Conservation (phyloP, 2,113 vertebrate genomes). For the Pionites leucogaster region DNA sequence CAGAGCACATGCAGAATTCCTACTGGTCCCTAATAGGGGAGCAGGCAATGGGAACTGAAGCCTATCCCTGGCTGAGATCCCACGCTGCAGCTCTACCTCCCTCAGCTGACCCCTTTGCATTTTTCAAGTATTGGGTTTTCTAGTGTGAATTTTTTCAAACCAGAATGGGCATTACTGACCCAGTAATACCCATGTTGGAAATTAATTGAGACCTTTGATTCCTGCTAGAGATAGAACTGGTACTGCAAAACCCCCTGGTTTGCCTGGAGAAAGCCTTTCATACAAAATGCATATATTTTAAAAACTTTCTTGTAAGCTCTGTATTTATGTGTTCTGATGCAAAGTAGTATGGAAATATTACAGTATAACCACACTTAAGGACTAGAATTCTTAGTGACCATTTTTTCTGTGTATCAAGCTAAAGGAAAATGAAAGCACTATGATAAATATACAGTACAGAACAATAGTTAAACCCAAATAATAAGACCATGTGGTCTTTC, state of each 20-base stretch:
- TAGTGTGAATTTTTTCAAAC: background rate
- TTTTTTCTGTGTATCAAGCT: background rate
- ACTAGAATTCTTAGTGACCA: background rate
- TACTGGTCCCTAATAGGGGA: background rate
- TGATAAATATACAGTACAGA: background rate
- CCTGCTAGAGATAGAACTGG: background rate
- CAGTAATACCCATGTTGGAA: background rate
- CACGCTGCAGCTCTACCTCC: rapidly evolving
- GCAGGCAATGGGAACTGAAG: background rate
- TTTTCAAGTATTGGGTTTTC: background rate
- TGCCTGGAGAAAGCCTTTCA: background rate
- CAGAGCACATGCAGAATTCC: background rate
- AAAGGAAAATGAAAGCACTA: background rate
- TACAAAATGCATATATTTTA: background rate
- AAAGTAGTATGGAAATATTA: background rate
- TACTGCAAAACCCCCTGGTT: background rate
- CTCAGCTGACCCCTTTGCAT: background rate
- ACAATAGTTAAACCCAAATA: background rate
- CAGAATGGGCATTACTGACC: background rate
- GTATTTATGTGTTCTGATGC: background rate
- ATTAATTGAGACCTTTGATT: background rate
- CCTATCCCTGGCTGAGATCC: background rate
- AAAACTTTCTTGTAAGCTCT: background rate
- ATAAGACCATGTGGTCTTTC: background rate
- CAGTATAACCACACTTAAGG: no score